Percentiles rank a stretch among this genome's conserved stretches.
These are phyloP conservation scores for Labroides dimidiatus DNA, from an alignment of 2,797 vertebrate species.

Conservation along the genomic window DNA sequence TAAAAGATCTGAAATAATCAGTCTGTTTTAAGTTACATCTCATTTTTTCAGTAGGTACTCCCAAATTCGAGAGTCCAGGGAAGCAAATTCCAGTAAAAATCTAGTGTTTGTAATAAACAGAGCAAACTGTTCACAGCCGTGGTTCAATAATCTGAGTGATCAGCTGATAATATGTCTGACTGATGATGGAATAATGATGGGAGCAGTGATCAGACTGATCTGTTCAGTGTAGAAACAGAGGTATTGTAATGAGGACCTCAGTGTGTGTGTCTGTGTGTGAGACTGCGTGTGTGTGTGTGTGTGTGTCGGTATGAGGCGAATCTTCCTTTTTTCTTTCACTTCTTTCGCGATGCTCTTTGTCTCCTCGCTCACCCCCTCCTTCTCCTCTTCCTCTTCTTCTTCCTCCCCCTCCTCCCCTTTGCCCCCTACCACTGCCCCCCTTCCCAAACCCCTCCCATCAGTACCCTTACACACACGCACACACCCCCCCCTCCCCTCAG, in stretches of 20 bases:
- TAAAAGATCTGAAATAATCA: no score
- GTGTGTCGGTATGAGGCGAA: slow-evolving; percentile 49
- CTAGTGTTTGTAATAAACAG: background rate
- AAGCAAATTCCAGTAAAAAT: background rate
- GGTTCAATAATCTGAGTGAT: background rate
- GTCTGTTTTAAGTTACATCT: no score
- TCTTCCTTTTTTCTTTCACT: slow-evolving; percentile 31
- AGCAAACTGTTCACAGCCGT: background rate
- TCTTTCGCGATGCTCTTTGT: slow-evolving; percentile 73
- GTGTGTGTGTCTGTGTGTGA: slow-evolving; percentile 27
- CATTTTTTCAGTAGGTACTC: no score
- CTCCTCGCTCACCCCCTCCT: slow-evolving; percentile 53
- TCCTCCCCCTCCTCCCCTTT: slow-evolving; percentile 55
- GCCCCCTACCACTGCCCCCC: slow-evolving; percentile 45
- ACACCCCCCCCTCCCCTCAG: slow-evolving; percentile 74
- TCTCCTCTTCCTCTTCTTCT: slow-evolving; percentile 42
- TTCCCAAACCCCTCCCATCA: slow-evolving; percentile 28
- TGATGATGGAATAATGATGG: background rate
- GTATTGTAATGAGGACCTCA: slow-evolving; percentile 13
- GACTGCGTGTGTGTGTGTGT: background rate
- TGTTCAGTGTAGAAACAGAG: background rate
- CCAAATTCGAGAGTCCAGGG: background rate
- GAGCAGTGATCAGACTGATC: background rate
- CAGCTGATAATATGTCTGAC: background rate
- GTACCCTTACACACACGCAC: slow-evolving; percentile 43